phyloP scores from a whole-genome alignment of 2,888 invertebrate species.

The Steinernema carpocapsae region DNA sequence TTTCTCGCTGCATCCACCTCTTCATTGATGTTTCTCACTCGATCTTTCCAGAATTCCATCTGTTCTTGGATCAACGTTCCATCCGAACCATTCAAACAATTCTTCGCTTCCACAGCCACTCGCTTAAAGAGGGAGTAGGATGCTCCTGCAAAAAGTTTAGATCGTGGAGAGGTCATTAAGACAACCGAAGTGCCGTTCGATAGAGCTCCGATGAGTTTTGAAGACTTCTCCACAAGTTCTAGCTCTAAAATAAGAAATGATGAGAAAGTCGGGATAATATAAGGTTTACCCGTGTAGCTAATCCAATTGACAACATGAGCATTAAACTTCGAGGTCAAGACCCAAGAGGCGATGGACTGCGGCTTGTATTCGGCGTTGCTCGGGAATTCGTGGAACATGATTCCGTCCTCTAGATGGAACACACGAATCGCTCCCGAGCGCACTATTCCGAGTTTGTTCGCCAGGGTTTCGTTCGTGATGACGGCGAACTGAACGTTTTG shows the following conservation, averaged over 20 bases:
- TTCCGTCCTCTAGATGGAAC: background rate
- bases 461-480: slow-evolving; percentile 2
- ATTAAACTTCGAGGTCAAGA: background rate
- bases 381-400: slow-evolving; percentile 10
- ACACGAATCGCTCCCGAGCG: slow-evolving; percentile 14
- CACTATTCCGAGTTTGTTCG: background rate
- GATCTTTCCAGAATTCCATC: background rate
- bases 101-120: slow-evolving; percentile 1
- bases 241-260: slow-evolving; percentile 4
- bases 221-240: slow-evolving; percentile 40
- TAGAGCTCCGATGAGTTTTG: slow-evolving; percentile 22
- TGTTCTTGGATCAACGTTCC: background rate
- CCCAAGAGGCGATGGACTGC: slow-evolving; percentile 12
- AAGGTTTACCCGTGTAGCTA: background rate
- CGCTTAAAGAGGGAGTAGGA: background rate
- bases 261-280: background rate
- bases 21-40: background rate
- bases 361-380: background rate
- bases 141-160: background rate
- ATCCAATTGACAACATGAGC: slow-evolving; percentile 5
- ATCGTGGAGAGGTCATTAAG: slow-evolving; percentile 32
- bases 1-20: background rate
- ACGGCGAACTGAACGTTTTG: slow-evolving; percentile 14
- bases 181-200: slow-evolving; percentile 27
- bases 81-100: slow-evolving; percentile 18